Evolutionary conservation across 2,113 vertebrate genomes (phyloP), one percentile per base, ranked within the genome.

Genomic region (Anser brachyrhynchus): DNA sequence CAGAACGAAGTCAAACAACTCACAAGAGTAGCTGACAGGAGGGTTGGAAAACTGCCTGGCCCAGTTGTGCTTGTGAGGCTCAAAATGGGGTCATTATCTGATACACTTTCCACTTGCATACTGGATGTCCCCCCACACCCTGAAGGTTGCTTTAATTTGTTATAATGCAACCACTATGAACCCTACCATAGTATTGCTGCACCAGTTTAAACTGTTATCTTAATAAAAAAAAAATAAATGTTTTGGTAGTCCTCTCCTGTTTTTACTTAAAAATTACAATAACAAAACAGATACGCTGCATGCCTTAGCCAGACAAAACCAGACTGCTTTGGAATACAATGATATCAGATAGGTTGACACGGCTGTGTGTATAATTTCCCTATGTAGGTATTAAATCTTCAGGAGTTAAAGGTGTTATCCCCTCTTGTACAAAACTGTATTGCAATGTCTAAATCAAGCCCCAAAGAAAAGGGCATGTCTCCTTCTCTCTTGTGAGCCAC

Each of bases 401-500:
- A 41, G 37, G 52, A 67, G 67, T 87, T 86, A 44, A 89, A 78
- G 6, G 25, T 93, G 41, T 92, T 90, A 85, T 93, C 59, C 55
- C 92, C 61, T 84, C 44, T 75, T 76, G 57, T 87, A 66, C 31
- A 75, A 19, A 72, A 28, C 39, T 58, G 61, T 22, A 8, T 19
- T 37, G 28, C 52, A 39, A 64, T 31, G 23, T 92, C 92, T 93
- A 73, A 84, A 82, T 81, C 62, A 70, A 57, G n/a, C 23, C 20
- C 52, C 39, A 49, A 61, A 92, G 39, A 94, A 95, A 75, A 76
- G 52, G 13, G 33, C 46, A 17, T 51, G 49, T 75, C 79, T 75
- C 4, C 9, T 55, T 17, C 51, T 95, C 77, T 94, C 83, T 46
- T 91, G 33, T 74, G 83, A 98, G 66, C 49, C 71, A 70, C 78